Evolutionary conservation across 2,797 vertebrate genomes (phyloP).

Genomic region (Malacoraja senta): DNA sequence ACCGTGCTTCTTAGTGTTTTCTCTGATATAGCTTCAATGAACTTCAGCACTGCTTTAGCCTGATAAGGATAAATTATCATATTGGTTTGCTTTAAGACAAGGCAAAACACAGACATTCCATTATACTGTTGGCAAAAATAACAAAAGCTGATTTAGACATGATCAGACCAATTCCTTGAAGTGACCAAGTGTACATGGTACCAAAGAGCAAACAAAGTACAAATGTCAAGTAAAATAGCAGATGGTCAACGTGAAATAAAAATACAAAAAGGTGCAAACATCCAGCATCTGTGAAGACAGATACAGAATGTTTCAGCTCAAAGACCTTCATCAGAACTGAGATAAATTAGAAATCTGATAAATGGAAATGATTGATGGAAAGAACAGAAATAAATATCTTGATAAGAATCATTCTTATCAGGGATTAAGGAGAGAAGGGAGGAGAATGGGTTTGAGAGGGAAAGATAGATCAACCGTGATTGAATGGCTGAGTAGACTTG

Average conservation of each 20-base stretch:
- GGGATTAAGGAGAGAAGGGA: too few species aligned
- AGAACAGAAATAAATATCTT: too few species aligned
- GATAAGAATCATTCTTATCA: too few species aligned
- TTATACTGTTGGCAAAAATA: not conserved
- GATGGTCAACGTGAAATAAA: not conserved
- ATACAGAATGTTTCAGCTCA: too few species aligned
- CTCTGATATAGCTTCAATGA: slow-evolving; percentile 92
- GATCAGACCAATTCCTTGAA: not conserved
- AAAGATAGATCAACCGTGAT: too few species aligned
- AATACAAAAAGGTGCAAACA: too few species aligned
- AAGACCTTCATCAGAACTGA: too few species aligned
- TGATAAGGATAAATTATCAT: slow-evolving; percentile 45
- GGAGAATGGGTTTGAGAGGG: too few species aligned
- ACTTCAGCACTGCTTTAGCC: slow-evolving; percentile 89
- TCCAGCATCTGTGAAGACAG: too few species aligned
- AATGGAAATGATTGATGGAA: too few species aligned
- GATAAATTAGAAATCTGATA: too few species aligned
- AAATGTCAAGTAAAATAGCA: not conserved
- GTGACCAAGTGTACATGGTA: not conserved
- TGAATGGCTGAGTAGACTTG: too few species aligned
- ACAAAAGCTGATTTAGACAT: not conserved
- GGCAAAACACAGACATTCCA: not conserved
- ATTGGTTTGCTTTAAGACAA: not conserved
- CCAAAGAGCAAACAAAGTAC: not conserved
- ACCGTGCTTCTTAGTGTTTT: slow-evolving; percentile 92